These are phyloP conservation scores for Scaptodrosophila lebanonensis DNA, from an alignment of 1,140 invertebrate genomes.

Conservation along the genomic window DNA sequence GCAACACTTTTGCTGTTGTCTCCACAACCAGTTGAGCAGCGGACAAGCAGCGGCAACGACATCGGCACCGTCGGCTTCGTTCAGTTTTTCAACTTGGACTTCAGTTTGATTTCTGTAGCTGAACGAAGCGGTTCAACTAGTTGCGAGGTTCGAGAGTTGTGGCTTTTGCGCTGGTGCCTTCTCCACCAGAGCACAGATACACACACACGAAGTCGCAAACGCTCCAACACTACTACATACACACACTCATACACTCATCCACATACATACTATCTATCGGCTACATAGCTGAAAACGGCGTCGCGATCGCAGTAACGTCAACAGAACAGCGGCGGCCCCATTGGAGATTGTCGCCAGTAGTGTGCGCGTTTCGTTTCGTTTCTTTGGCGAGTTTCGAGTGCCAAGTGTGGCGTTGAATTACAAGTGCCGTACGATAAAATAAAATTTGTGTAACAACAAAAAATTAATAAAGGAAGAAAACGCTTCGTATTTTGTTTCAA, in stretches of 20 bases:
- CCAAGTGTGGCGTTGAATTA: conserved; percentile 39
- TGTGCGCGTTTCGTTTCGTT: conserved; percentile 39
- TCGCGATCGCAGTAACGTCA: conserved; percentile 30
- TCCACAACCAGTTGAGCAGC: conserved; percentile 10
- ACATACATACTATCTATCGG: not conserved
- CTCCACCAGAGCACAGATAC: conserved; percentile 8
- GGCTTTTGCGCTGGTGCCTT: too few species aligned
- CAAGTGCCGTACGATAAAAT: conserved; percentile 15
- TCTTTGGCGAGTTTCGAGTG: conserved; percentile 24
- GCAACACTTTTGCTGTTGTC: too few species aligned
- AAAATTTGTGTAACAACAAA: not conserved
- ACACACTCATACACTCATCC: conserved; percentile 15
- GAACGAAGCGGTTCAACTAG: conserved; percentile 55
- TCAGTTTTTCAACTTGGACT: conserved; percentile 33
- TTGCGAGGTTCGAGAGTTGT: conserved; percentile 37
- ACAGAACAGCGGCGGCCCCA: too few species aligned
- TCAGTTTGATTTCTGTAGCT: conserved; percentile 63
- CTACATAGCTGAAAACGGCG: conserved; percentile 38
- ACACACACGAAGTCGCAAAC: conserved; percentile 15
- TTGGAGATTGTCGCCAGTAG: conserved; percentile 29
- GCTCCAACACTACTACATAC: conserved; percentile 20
- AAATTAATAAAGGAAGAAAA: conserved; percentile 3
- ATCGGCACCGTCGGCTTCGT: conserved; percentile 19
- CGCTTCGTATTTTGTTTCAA: conserved; percentile 27
- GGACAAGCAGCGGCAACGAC: too few species aligned